Base-by-base conservation (phyloP, 2,113 vertebrate species). In the Lophotis ruficrista region DNA sequence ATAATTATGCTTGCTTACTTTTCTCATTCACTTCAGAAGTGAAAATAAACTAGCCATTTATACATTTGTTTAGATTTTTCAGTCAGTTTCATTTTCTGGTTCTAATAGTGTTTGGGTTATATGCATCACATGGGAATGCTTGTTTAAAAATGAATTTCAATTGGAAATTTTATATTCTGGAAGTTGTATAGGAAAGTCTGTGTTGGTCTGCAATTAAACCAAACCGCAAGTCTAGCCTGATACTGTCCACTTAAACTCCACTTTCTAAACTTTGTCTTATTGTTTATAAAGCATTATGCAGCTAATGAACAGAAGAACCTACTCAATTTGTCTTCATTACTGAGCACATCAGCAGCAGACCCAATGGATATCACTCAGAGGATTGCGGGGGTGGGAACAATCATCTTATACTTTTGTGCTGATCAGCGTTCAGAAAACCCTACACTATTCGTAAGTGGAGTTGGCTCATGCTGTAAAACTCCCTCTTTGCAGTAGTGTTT, bases 251-350 rank as follows among this genome's bases (percentile, higher is more conserved):
- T 93, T 70, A 89, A 86, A 83, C 75, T 69, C 33, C 20, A 35
- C 19, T 89, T 81, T 80, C 71, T 77, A 71, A 94, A 91, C 5
- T 68, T 24, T 76, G 25, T 56, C 78, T 92, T 70, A 73, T 54
- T 90, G 75, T 92, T 96, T 90, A 93, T 51, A 93, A 92, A 91
- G 62, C 58, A 94, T 78, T 83, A 87, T 61, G 31, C 37, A 94
- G 79, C 35, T 90, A 88, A 94, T 45, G 58, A 96, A 80, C 41
- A 87, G 57, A 92, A 95, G 47, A 94, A 91, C 31, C 61, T 68
- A 72, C 82, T 93, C 82, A 93, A 91, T 97, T 97, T 96, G 58
- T 96, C 94, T 96, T 96, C 93, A 84, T 96, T 96, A 94, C 54
- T 41, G 65, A 87, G 69, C 66, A 71, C 84, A 93, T 96, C 92